Percentiles rank a stretch among this genome's conserved stretches.
These are phyloP conservation scores for Azemiops feae DNA, from an alignment of 2,113 vertebrate genomes.

Conservation along the genomic window DNA sequence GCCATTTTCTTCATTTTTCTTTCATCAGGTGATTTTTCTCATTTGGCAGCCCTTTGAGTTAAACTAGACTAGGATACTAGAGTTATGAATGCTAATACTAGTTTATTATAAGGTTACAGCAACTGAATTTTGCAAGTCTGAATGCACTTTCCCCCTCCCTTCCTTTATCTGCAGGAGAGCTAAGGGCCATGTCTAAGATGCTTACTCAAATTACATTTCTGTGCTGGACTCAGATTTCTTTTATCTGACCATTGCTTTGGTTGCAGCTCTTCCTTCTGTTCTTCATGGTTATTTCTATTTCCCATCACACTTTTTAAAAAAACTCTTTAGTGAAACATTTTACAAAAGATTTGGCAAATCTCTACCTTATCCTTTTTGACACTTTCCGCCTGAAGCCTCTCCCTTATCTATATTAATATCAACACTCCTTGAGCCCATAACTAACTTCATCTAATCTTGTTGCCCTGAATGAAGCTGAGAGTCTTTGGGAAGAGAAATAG, in stretches of 20 bases:
- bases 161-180: background rate
- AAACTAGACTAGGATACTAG: background rate
- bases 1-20: background rate
- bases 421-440: background rate
- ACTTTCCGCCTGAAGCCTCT: background rate
- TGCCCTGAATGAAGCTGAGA: background rate
- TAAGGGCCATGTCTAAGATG: background rate
- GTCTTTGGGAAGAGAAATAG: background rate
- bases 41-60: background rate
- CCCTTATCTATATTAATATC: background rate
- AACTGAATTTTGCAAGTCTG: background rate
- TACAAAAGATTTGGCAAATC: background rate
- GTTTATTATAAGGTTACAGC: background rate
- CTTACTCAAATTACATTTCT: background rate
- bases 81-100: background rate
- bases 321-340: background rate
- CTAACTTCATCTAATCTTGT: background rate
- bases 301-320: background rate
- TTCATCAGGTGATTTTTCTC: background rate
- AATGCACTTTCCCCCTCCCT: background rate
- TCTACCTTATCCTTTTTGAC: background rate
- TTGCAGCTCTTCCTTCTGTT: background rate
- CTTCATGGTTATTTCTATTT: background rate
- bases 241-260: background rate
- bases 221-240: background rate